Evolutionary conservation across 2,797 vertebrate genomes (phyloP).

Genomic region (Dendrocincla tyrannina): DNA sequence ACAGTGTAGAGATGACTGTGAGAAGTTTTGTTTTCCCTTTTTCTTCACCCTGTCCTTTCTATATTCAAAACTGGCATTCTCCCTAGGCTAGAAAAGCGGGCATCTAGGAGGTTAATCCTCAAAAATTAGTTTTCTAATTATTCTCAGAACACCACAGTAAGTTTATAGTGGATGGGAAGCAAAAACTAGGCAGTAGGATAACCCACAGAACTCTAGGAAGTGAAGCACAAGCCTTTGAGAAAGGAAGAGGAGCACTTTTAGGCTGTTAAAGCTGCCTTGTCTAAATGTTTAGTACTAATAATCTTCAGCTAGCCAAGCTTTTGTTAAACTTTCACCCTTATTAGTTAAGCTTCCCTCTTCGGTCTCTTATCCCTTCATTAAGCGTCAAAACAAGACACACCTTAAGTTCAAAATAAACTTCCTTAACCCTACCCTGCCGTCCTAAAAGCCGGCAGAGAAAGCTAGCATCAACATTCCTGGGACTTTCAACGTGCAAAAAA

Average conservation of each 20-base stretch:
- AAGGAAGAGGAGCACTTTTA: background rate
- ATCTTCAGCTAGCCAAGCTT: background rate
- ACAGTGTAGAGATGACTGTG: rapidly evolving
- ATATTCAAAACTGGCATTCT: background rate
- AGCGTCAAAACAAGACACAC: background rate
- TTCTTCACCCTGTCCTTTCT: background rate
- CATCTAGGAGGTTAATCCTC: background rate
- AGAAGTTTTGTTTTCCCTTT: background rate
- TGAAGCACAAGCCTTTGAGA: background rate
- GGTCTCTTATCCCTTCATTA: background rate
- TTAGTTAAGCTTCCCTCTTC: background rate
- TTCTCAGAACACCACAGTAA: background rate
- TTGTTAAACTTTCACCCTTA: background rate
- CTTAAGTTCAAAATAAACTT: background rate
- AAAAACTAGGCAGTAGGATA: background rate
- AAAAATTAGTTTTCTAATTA: background rate
- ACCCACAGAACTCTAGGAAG: background rate
- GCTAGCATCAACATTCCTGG: background rate
- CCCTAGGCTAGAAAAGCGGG: background rate
- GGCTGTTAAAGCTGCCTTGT: too few species aligned
- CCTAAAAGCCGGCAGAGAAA: background rate
- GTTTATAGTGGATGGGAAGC: background rate
- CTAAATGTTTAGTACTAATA: background rate
- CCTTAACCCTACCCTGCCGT: background rate
- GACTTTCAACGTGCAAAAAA: background rate